Evolutionary conservation across 1,140 invertebrate genomes (phyloP), one percentile per base, ranked within the genome.

Genomic region (Stenopsyche tienmushanensis): DNA sequence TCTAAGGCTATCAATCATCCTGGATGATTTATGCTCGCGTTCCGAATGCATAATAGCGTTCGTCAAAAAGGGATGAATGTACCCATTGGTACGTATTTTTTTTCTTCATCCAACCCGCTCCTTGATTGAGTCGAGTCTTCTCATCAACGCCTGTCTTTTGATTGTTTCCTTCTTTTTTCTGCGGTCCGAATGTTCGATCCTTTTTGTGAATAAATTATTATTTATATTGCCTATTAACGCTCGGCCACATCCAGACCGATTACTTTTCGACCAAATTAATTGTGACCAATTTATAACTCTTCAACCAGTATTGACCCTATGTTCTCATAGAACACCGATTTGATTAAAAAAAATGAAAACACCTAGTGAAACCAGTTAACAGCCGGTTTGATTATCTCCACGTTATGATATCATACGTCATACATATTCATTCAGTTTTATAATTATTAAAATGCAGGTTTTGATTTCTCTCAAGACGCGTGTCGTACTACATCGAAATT

Each of bases 1-100:
- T 64, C 62, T 64, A 64, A 26, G 41, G 62, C 62, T 45, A 64
- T 64, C 62, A 64, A 64, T 64, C 62, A 64, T 60, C 25, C 17
- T 5, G 34, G 42, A 54, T 64, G 62, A 64, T 64, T 64, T 64
- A 64, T 64, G 62, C 44, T n/a, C 17, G 39, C 26, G 62, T n/a
- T 54, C 23, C 52, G 26, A 54, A 54, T 21, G 53, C 29, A 57
- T 57, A 57, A 57, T 57, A 25, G 53, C 53, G 15, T 57, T 57
- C 53, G 53, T 57, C 53, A 57, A 57, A 57, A 62, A 62, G 57
- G 26, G 59, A 62, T 49, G 24, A 62, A 20, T 62, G 26, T 24
- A 17, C n/a, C 3, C 13, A 15, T 29, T 8, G 15, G 23, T 54
- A 15, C 23, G 21, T 39, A 17, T 34, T 57, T 18, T 57, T 57